These are phyloP conservation scores for Suillia variegata DNA, from an alignment of 2,888 invertebrate species.

Conservation along the genomic window DNA sequence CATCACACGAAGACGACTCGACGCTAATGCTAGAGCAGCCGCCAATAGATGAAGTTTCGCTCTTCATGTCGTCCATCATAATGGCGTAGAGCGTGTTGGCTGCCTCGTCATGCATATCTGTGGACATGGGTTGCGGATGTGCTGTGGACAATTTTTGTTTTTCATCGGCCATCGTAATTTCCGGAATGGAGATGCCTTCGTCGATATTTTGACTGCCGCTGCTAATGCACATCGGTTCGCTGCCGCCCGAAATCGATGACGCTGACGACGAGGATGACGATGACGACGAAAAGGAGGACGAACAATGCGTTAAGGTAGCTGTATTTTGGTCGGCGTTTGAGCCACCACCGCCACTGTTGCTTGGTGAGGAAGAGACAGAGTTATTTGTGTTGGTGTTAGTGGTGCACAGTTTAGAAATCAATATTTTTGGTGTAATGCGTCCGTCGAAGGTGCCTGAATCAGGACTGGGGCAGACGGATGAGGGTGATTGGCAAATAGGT, in stretches of 20 bases:
- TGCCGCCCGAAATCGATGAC: constrained; percentile 40
- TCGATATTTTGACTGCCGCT: constrained; percentile 44
- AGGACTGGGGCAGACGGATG: constrained; percentile 60
- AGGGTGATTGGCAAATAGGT: constrained; percentile 61
- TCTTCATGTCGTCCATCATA: constrained; percentile 59
- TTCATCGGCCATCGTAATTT: constrained; percentile 43
- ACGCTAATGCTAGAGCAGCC: constrained; percentile 52
- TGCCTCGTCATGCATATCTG: constrained; percentile 50
- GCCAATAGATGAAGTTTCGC: constrained; percentile 54
- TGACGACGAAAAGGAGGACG: constrained; percentile 37
- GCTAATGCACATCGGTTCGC: constrained; percentile 47
- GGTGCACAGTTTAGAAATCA: constrained; percentile 58
- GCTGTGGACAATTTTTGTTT: too few relatives aligned
- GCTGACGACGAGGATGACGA: constrained; percentile 32
- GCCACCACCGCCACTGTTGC: constrained; percentile 36
- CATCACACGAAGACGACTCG: constrained; percentile 50
- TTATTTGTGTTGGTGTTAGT: constrained; percentile 45
- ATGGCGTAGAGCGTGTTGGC: too few relatives aligned
- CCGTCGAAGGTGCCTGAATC: constrained; percentile 61
- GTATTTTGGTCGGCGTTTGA: constrained; percentile 26
- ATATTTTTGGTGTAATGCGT: constrained; percentile 60
- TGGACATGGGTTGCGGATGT: constrained; percentile 29
- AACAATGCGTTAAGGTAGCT: constrained; percentile 26
- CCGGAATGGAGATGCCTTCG: constrained; percentile 50
- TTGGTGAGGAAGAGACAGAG: constrained; percentile 57